These are phyloP conservation scores for Capitulum mitella DNA, from an alignment of 2,888 invertebrate species.

Conservation along the genomic window DNA sequence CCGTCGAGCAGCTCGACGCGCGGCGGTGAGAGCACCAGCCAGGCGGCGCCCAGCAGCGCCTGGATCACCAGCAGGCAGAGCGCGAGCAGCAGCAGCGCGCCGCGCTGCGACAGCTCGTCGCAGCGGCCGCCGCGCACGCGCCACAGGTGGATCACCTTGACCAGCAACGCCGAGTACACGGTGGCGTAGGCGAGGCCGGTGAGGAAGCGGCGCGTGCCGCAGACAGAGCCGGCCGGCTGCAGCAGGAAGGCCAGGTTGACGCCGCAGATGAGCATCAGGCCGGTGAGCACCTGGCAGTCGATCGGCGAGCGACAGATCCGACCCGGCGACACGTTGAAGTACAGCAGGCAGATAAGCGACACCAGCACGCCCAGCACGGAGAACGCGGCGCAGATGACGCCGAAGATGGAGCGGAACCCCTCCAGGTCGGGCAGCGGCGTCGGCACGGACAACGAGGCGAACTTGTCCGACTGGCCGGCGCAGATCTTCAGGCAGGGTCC, in stretches of 20 bases:
- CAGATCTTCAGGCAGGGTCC: slow-evolving; percentile 37
- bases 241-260: slow-evolving; percentile 46
- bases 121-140: slow-evolving; percentile 40
- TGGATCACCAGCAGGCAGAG: slow-evolving; percentile 43
- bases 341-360: slow-evolving; percentile 43
- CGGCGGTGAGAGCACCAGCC: slow-evolving; percentile 45
- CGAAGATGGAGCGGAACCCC: slow-evolving; percentile 44
- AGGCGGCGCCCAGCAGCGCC: slow-evolving; percentile 44
- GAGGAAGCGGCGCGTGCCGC: slow-evolving; percentile 45
- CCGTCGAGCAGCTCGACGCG: slow-evolving; percentile 38
- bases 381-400: slow-evolving; percentile 41
- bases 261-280: slow-evolving; percentile 44
- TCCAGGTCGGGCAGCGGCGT: slow-evolving; percentile 37
- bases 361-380: slow-evolving; percentile 44
- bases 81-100: slow-evolving; percentile 42
- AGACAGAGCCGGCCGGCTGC: slow-evolving; percentile 43
- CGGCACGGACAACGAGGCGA: slow-evolving; percentile 35
- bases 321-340: slow-evolving; percentile 42
- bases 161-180: slow-evolving; percentile 45
- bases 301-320: slow-evolving; percentile 40
- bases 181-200: slow-evolving; percentile 46
- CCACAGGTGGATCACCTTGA: slow-evolving; percentile 46
- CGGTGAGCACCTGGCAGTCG: slow-evolving; percentile 45
- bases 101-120: slow-evolving; percentile 40
- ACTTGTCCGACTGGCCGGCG: slow-evolving; percentile 34